Percentiles rank a stretch among this genome's conserved stretches.
Evolutionary conservation across 1,140 invertebrate species (phyloP).

Genomic region (Rhyacophila brunnea): DNA sequence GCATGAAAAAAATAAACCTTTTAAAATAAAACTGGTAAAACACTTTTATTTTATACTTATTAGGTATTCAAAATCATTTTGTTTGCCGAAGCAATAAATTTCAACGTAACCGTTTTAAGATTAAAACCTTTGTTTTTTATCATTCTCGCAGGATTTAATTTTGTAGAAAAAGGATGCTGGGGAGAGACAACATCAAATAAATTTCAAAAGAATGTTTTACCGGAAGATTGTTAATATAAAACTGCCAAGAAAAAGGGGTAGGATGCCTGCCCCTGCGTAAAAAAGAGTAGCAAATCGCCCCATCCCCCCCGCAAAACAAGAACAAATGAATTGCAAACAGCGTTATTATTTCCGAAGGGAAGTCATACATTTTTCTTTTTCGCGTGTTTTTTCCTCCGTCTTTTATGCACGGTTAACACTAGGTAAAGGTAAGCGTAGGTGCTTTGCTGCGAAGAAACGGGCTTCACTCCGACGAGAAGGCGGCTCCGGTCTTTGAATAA

Average conservation of each 20-base stretch:
- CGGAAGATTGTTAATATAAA: slow-evolving; percentile 34
- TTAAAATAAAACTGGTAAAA: no score
- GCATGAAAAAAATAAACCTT: no score
- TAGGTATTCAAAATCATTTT: no score
- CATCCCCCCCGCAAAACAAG: slow-evolving; percentile 20
- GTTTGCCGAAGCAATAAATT: no score
- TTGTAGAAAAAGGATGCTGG: slow-evolving; percentile 14
- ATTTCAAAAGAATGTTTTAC: slow-evolving; percentile 33
- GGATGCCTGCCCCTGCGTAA: slow-evolving; percentile 16
- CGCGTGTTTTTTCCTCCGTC: slow-evolving; percentile 19
- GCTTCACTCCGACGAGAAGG: no score
- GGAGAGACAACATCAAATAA: slow-evolving; percentile 34
- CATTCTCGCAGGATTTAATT: slow-evolving; percentile 7
- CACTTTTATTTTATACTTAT: no score
- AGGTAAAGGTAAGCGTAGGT: slow-evolving; percentile 5
- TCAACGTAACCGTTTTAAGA: no score
- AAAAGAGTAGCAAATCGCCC: slow-evolving; percentile 26
- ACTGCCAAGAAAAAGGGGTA: slow-evolving; percentile 33
- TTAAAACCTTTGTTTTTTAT: slow-evolving; percentile 5
- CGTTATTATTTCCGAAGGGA: slow-evolving; percentile 36
- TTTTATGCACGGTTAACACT: slow-evolving; percentile 23
- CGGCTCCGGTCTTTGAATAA: slow-evolving; percentile 20
- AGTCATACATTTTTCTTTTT: slow-evolving; percentile 34
- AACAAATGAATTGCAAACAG: slow-evolving; percentile 38
- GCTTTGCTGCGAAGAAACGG: background rate